These are phyloP conservation scores for Pseudorectes ferrugineus DNA, from an alignment of 2,113 vertebrate genomes.

Conservation along the genomic window DNA sequence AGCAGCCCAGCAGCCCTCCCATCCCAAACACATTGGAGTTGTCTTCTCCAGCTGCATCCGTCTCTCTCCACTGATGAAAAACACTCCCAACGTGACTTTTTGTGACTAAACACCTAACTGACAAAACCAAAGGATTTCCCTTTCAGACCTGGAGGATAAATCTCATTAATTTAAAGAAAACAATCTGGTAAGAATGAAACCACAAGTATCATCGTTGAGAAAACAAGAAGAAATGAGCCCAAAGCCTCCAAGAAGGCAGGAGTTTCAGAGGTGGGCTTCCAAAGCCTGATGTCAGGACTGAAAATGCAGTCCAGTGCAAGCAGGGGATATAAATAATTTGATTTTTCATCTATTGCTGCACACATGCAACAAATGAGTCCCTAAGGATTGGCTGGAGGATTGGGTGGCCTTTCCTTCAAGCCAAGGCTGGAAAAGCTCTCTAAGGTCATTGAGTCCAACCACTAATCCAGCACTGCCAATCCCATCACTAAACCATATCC, in stretches of 20 bases:
- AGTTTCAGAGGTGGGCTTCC: background rate
- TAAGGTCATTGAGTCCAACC: background rate
- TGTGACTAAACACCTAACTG: constrained; percentile 12
- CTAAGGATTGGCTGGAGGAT: background rate
- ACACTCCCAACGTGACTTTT: background rate
- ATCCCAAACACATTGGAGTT: background rate
- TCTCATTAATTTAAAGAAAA: constrained; percentile 15
- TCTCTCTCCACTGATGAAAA: background rate
- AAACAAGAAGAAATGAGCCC: background rate
- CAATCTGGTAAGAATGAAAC: background rate
- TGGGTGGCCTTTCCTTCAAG: background rate
- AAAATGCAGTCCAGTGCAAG: background rate
- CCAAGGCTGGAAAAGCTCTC: background rate
- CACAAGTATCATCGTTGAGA: background rate
- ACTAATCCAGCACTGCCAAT: background rate
- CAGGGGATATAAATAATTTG: background rate
- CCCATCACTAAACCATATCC: background rate
- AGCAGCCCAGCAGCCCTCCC: background rate
- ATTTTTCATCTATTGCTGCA: background rate
- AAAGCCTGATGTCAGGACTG: background rate
- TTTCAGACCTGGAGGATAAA: background rate
- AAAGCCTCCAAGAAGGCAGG: background rate
- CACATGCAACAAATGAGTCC: background rate
- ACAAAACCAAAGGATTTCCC: constrained; percentile 43
- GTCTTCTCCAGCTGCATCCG: background rate